phyloP scores from a whole-genome alignment of 2,797 vertebrate species.

The Balearica regulorum region DNA sequence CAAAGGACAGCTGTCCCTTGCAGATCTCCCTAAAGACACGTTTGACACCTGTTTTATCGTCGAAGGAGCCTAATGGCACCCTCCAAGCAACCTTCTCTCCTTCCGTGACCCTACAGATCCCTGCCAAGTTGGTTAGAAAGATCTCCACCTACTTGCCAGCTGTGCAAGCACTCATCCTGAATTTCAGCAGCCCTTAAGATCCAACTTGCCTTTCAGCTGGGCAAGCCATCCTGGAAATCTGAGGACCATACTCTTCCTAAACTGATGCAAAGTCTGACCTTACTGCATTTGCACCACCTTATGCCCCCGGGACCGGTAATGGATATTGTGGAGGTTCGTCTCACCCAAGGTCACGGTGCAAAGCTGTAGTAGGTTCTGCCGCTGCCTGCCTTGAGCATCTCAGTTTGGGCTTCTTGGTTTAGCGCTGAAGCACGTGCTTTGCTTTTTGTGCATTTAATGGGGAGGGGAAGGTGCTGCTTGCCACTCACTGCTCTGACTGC shows the following conservation, averaged over 20 bases:
- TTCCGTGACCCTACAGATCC: neutral
- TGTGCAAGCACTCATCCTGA: neutral
- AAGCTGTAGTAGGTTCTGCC: neutral
- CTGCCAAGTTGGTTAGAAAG: neutral
- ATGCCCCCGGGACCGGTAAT: accelerated
- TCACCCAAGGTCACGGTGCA: neutral
- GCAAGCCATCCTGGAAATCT: neutral
- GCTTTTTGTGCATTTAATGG: neutral
- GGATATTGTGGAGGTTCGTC: neutral
- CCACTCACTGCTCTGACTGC: neutral
- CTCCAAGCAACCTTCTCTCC: neutral
- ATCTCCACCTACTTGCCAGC: neutral
- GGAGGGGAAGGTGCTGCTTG: neutral
- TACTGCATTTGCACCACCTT: neutral
- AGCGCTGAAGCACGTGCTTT: accelerated
- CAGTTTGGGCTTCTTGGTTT: neutral
- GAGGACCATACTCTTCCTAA: neutral
- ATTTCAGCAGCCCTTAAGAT: neutral
- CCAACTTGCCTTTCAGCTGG: neutral
- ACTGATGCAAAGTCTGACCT: neutral
- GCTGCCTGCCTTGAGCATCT: neutral
- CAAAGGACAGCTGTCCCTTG: neutral
- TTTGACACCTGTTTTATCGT: neutral
- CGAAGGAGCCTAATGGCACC: neutral
- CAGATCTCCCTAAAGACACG: neutral